Evolutionary conservation across 2,797 vertebrate species (phyloP), one percentile per base, ranked within the genome.

Genomic region (Gymnodraco acuticeps): DNA sequence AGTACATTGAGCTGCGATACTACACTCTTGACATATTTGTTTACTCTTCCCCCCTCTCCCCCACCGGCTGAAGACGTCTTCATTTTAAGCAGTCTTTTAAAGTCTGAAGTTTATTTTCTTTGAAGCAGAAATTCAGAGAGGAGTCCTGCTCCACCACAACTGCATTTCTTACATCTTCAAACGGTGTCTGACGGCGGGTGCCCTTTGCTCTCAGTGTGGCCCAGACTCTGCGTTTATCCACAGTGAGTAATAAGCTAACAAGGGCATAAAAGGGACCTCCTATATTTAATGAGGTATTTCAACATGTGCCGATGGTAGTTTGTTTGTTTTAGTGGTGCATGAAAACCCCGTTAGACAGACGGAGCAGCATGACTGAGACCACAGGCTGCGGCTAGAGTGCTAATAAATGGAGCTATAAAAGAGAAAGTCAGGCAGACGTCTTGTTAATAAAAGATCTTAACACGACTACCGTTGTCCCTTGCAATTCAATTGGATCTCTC

Each of bases 311-410:
- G 56, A 78, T 58, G 66, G 87, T 84, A 85, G 76, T 87, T 88
- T 87, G 88, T 90, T 92, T 83, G 77, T 87, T 93, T 91, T 87
- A 87, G 81, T 73, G 73, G 87, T 66, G 81, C 80, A 78, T 78
- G 61, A 86, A 91, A 87, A 81, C 69, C 73, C 56, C 13, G 70
- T 82, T 47, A 75, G 86, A 79, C 80, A 80, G 91, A 88, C 16
- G 70, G 74, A 87, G 75, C 89, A 76, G 81, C 72, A 64, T 76
- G 87, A 86, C 71, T 64, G 75, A 82, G 84, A 81, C 87, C 87
- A 83, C 87, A 86, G 82, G 83, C 88, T 88, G 79, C 0, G 78
- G 86, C 76, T 73, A 11, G 76, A 87, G 85, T 73, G 84, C 50
- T 73, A 72, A 87, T 88, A 88, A 91, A 75, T 52, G 51, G 47